phyloP scores from a whole-genome alignment of 2,888 invertebrate genomes.

The Conomelus anceps region DNA sequence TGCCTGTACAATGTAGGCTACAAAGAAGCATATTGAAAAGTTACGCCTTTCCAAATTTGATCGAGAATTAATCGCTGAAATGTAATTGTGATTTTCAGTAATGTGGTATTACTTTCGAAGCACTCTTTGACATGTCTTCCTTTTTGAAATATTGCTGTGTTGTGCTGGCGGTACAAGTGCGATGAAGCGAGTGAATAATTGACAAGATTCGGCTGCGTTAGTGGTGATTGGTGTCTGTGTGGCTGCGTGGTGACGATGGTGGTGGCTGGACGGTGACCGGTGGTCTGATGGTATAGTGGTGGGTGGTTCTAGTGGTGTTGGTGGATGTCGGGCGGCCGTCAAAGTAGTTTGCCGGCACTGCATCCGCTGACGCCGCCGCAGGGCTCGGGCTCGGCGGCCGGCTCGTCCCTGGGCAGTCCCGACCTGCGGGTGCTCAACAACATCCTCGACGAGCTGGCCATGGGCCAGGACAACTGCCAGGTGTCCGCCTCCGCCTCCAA shows the following conservation, averaged over 20 bases:
- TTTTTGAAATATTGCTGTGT: no score
- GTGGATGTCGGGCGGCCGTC: not conserved
- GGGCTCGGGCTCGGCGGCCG: not conserved
- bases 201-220: no score
- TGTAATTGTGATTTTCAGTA: no score
- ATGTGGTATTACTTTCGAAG: no score
- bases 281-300: not conserved
- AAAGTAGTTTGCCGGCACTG: not conserved
- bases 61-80: no score
- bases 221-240: not conserved
- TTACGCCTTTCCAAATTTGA: no score
- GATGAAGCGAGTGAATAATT: not conserved
- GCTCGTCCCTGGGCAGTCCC: conserved; percentile 19
- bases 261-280: not conserved
- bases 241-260: not conserved
- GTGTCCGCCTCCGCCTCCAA: conserved; percentile 12
- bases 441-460: conserved; percentile 24
- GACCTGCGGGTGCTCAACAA: conserved; percentile 24
- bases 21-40: no score
- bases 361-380: not conserved
- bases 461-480: conserved; percentile 28
- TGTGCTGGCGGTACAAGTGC: not conserved
- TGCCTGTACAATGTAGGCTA: no score
- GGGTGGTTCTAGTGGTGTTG: not conserved
- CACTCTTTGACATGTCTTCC: no score